Conservation (phyloP, 2,113 vertebrate genomes). For the Megaleporinus macrocephalus region DNA sequence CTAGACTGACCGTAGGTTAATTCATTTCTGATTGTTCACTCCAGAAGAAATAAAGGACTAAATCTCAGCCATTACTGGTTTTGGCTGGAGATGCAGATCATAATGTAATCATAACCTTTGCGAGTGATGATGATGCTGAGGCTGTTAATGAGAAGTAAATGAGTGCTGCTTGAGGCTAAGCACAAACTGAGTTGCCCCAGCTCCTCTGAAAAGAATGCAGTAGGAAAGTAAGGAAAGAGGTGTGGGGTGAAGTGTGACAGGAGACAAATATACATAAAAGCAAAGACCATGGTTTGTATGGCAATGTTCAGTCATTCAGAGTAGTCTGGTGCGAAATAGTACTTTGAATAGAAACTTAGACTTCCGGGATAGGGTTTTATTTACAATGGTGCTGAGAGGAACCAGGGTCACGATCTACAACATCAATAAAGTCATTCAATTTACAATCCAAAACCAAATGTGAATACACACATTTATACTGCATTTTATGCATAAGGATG, state of each 20-base stretch:
- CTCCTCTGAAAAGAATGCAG: not conserved
- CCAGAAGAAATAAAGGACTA: slow-evolving; percentile 46
- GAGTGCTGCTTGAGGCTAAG: slow-evolving; percentile 39
- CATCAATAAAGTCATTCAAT: too few species aligned
- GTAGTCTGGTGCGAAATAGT: too few species aligned
- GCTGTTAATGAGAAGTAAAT: slow-evolving; percentile 67
- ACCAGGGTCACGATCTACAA: too few species aligned
- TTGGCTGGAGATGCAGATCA: slow-evolving; percentile 53
- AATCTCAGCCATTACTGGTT: slow-evolving; percentile 41
- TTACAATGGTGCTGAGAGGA: too few species aligned
- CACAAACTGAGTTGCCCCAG: not conserved
- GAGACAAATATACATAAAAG: not conserved
- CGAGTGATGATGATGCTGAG: slow-evolving; percentile 60
- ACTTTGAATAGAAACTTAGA: too few species aligned
- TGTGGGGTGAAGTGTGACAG: not conserved
- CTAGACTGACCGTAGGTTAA: slow-evolving; percentile 53
- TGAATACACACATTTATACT: too few species aligned
- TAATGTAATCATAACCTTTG: slow-evolving; percentile 60
- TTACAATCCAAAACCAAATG: too few species aligned
- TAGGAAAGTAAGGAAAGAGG: not conserved
- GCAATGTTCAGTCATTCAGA: not conserved
- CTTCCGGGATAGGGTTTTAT: too few species aligned
- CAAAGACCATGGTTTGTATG: not conserved
- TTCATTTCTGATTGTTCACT: slow-evolving; percentile 68
- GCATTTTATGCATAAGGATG: too few species aligned